These are phyloP conservation scores for Axinella damicornis DNA, from an alignment of 37 sponge, comb jelly and placozoan genomes.

Conservation along the genomic window DNA sequence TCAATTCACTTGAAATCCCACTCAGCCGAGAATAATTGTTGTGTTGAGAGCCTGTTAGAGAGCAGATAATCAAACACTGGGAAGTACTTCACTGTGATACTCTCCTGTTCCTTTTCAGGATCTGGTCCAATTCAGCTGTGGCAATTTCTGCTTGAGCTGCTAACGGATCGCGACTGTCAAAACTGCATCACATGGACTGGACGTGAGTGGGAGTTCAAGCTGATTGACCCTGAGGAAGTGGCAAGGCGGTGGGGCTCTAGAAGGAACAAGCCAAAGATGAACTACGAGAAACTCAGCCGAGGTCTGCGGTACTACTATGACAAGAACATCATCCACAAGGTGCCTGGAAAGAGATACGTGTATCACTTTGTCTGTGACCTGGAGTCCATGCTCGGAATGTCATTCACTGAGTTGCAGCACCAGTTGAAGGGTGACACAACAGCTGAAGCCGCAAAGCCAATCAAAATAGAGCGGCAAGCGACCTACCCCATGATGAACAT, in stretches of 20 bases:
- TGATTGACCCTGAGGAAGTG: conserved; percentile 87
- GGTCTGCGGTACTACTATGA: conserved; percentile 96
- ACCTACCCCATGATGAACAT: conserved; percentile 3
- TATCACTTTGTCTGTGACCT: conserved; percentile 90
- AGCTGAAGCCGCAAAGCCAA: conserved; percentile 33
- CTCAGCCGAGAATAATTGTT: not conserved
- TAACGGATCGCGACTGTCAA: conserved; percentile 75
- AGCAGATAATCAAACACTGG: no score
- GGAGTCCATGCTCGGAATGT: conserved; percentile 77
- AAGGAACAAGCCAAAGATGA: conserved; percentile 91
- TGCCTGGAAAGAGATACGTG: conserved; percentile 90
- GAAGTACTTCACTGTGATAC: no score
- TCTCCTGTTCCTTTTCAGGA: no score
- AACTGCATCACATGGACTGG: conserved; percentile 89
- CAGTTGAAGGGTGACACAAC: conserved; percentile 62
- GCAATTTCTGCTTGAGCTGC: conserved; percentile 93
- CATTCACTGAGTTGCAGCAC: conserved; percentile 74
- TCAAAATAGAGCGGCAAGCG: conserved; percentile 72
- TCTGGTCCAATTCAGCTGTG: conserved; percentile 87
- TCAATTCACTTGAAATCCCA: not conserved
- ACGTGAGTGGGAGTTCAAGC: conserved; percentile 92
- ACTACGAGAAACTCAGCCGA: conserved; percentile 77
- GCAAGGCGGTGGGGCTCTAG: conserved; percentile 87
- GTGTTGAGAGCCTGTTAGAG: no score
- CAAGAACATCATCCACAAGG: conserved; percentile 94